Percentiles rank a stretch among this genome's conserved stretches.
Conservation (phyloP, 2,797 vertebrate genomes). For the Gadopsis bispinosus region DNA sequence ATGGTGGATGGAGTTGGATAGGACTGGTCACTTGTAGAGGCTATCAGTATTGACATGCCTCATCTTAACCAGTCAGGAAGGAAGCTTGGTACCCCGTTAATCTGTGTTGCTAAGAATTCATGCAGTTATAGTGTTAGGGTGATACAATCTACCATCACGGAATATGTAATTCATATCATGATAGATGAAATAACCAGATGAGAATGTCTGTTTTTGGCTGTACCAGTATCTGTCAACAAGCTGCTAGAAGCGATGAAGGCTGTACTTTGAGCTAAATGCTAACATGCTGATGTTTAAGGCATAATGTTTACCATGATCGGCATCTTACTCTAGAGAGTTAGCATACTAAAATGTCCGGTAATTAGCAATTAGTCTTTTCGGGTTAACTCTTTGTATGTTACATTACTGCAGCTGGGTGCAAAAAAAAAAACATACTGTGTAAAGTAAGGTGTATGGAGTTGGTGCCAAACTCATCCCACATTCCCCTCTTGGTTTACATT, state of each 20-base stretch:
- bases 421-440: background rate
- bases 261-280: too few relatives aligned
- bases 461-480: background rate
- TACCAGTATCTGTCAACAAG: background rate
- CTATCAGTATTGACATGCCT: background rate
- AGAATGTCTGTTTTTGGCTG: too few relatives aligned
- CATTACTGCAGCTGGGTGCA: background rate
- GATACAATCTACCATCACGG: too few relatives aligned
- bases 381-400: background rate
- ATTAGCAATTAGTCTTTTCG: background rate
- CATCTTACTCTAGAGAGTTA: too few relatives aligned
- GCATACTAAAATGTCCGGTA: too few relatives aligned
- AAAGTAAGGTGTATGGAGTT: background rate
- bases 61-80: background rate
- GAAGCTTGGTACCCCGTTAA: background rate
- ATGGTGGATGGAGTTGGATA: background rate
- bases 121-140: too few relatives aligned
- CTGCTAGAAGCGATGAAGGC: too few relatives aligned
- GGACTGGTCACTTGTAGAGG: background rate
- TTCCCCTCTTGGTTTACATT: background rate
- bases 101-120: too few relatives aligned
- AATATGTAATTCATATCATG: too few relatives aligned
- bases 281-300: too few relatives aligned
- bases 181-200: too few relatives aligned
- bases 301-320: too few relatives aligned